These are phyloP conservation scores for Mustela lutreola DNA, from an alignment of 2,113 vertebrate genomes.

Conservation along the genomic window DNA sequence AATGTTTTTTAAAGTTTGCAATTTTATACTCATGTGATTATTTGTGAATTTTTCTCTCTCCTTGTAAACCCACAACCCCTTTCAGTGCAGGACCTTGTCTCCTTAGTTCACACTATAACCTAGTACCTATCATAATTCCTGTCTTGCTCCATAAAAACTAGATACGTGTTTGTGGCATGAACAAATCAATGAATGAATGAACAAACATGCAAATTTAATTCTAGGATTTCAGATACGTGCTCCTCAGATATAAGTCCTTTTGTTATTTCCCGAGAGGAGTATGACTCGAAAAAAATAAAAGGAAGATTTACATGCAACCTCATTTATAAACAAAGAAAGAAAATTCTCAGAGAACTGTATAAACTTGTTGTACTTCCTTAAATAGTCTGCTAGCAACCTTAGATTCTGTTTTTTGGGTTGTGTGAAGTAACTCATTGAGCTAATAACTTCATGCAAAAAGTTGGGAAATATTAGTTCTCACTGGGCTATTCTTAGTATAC, in stretches of 20 bases:
- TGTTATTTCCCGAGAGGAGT: neutral
- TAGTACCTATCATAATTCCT: neutral
- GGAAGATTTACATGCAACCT: neutral
- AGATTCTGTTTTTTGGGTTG: neutral
- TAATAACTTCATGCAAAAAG: neutral
- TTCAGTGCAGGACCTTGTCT: neutral
- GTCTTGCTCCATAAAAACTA: neutral
- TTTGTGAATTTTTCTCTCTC: neutral
- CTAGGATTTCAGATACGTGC: neutral
- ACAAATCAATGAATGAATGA: neutral
- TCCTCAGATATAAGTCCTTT: neutral
- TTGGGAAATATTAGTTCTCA: neutral
- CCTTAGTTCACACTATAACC: neutral
- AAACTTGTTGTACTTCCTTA: neutral
- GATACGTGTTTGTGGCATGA: neutral
- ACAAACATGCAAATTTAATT: slow-evolving; percentile 1
- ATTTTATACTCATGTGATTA: neutral
- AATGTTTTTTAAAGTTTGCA: neutral
- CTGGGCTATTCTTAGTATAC: neutral
- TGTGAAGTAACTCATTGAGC: neutral
- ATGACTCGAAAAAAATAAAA: neutral
- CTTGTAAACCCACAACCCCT: neutral
- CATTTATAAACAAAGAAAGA: neutral
- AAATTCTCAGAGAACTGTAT: neutral
- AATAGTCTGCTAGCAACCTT: neutral